phyloP scores from a whole-genome alignment of 2,113 vertebrate genomes.

The Nymphicus hollandicus region DNA sequence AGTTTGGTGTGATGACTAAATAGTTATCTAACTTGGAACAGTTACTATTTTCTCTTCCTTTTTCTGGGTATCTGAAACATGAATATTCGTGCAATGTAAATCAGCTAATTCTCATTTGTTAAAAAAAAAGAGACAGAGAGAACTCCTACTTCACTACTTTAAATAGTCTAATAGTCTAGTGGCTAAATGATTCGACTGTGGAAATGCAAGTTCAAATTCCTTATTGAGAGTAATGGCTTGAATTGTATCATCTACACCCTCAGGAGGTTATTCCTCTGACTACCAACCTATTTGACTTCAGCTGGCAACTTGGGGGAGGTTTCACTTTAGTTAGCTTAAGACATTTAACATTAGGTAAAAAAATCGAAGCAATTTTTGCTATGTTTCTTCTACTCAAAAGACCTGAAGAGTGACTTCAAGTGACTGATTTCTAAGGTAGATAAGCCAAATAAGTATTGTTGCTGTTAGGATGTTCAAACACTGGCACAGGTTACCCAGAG shows the following conservation, averaged over 20 bases:
- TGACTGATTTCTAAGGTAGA: neutral
- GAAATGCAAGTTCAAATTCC: neutral
- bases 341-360: neutral
- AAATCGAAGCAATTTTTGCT: neutral
- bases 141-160: neutral
- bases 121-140: accelerated
- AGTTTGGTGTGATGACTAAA: neutral
- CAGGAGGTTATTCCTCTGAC: neutral
- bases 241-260: neutral
- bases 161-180: neutral
- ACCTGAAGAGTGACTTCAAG: neutral
- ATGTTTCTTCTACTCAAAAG: neutral
- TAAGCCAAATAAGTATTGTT: neutral
- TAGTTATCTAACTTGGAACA: neutral
- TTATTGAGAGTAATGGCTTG: neutral
- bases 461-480: neutral
- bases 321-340: neutral
- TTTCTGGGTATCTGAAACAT: neutral
- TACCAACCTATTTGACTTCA: neutral
- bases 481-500: neutral
- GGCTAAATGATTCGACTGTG: neutral
- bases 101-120: neutral
- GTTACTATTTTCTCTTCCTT: neutral
- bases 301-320: neutral
- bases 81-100: neutral